Percentiles rank a stretch among this genome's conserved stretches.
Evolutionary conservation across 2,888 invertebrate species (phyloP).

Genomic region (Sesamia inferens): DNA sequence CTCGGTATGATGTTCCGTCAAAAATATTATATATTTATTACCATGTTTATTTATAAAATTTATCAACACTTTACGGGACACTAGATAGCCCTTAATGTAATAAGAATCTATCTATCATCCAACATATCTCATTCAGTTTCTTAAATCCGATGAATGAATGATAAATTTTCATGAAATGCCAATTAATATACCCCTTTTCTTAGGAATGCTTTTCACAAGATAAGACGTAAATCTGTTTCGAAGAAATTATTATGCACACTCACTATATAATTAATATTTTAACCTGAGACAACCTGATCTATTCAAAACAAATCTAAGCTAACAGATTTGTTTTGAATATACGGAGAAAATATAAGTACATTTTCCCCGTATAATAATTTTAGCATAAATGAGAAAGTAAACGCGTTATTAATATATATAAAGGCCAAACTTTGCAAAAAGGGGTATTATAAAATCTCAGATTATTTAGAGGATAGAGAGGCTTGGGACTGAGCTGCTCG

Average conservation of each 20-base stretch:
- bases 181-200: constrained; percentile 2
- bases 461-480: too few species aligned
- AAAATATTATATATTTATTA: not conserved
- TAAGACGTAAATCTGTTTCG: not conserved
- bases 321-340: too few species aligned
- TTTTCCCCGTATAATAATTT: not conserved
- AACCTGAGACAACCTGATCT: not conserved
- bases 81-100: not conserved
- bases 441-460: too few species aligned
- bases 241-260: not conserved
- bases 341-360: too few species aligned
- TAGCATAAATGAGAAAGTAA: constrained; percentile 45
- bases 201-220: constrained; percentile 10
- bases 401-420: constrained; percentile 25
- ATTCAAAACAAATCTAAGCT: constrained; percentile 9
- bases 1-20: not conserved
- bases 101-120: not conserved
- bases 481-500: too few species aligned
- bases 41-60: not conserved
- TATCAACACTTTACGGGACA: not conserved
- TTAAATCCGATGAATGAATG: not conserved
- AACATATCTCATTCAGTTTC: not conserved
- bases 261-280: not conserved
- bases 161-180: not conserved
- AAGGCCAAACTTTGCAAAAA: too few species aligned